These are phyloP conservation scores for Proterorhinus semilunaris DNA, from an alignment of 2,113 vertebrate genomes.

Conservation along the genomic window DNA sequence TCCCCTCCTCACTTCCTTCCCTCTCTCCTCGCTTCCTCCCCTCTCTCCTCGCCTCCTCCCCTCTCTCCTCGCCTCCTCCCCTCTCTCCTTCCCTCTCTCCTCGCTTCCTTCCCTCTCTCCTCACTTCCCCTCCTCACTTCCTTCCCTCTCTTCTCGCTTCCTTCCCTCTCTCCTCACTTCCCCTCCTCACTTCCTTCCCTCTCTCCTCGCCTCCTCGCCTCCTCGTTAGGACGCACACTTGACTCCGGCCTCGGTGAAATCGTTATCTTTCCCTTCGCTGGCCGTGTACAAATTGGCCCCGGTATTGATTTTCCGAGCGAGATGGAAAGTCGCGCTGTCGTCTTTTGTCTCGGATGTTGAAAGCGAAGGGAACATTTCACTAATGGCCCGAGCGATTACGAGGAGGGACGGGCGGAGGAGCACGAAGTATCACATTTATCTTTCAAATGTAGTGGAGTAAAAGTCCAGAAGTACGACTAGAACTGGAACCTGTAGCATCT, in stretches of 20 bases:
- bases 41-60: background rate
- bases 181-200: background rate
- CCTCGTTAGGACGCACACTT: conserved; percentile 2
- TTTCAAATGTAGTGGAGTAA: too few species aligned
- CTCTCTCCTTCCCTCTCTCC: background rate
- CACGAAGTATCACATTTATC: too few species aligned
- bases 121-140: background rate
- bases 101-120: background rate
- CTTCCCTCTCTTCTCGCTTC: background rate
- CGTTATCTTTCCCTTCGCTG: background rate
- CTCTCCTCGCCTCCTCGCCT: background rate
- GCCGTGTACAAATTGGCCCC: background rate
- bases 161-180: background rate
- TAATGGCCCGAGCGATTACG: background rate
- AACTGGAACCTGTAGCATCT: too few species aligned
- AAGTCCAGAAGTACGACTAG: too few species aligned
- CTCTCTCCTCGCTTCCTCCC: too few species aligned
- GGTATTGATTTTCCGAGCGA: background rate
- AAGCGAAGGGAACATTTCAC: background rate
- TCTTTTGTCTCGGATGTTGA: background rate
- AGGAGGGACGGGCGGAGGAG: too few species aligned
- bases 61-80: background rate
- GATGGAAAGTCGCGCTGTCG: background rate
- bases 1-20: background rate
- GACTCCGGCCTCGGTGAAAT: background rate